Conservation (phyloP, 2,888 invertebrate species). For the Elegia similella region DNA sequence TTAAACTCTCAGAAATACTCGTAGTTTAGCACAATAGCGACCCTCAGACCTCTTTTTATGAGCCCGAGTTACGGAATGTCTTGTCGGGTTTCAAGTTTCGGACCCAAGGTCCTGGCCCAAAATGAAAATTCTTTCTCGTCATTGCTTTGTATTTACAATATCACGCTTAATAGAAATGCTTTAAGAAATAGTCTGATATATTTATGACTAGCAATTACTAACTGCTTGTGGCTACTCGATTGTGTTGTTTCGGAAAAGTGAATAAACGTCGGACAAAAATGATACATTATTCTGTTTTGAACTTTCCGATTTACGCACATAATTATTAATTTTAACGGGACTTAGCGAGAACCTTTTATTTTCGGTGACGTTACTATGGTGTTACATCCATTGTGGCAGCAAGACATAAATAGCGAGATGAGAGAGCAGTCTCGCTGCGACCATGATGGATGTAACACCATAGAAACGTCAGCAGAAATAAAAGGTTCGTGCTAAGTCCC, state of each 20-base stretch:
- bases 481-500: too few species aligned
- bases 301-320: too few species aligned
- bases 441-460: too few species aligned
- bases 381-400: too few species aligned
- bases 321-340: too few species aligned
- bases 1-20: background rate
- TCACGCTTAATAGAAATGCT: constrained; percentile 36
- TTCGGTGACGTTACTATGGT: too few species aligned
- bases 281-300: too few species aligned
- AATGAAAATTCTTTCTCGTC: constrained; percentile 76
- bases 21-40: constrained; percentile 32
- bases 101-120: constrained; percentile 54
- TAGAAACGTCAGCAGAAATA: too few species aligned
- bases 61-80: constrained; percentile 68
- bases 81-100: constrained; percentile 55
- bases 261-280: too few species aligned
- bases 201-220: background rate
- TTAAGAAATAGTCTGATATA: constrained; percentile 25
- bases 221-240: background rate
- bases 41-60: constrained; percentile 50
- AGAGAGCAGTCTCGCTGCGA: too few species aligned
- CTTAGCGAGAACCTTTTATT: too few species aligned
- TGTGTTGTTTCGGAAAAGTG: background rate
- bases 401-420: too few species aligned
- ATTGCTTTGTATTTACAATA: constrained; percentile 56